phyloP scores from a whole-genome alignment of 37 sponge, comb jelly and placozoan genomes.

The Tethya wilhelma region DNA sequence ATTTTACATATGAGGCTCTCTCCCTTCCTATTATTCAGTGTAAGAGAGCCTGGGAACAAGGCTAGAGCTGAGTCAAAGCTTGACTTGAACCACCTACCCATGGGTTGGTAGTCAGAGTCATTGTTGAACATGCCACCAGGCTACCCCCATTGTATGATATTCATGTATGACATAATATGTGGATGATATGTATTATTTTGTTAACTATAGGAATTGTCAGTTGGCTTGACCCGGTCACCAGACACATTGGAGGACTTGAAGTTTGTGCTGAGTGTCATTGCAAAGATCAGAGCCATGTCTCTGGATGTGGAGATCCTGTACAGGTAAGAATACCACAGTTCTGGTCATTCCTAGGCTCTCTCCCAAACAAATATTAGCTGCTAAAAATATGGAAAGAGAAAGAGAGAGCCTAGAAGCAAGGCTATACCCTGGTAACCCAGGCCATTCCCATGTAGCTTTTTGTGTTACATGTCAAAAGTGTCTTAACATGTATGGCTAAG shows the following conservation, averaged over 20 bases:
- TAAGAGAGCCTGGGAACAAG: too few species aligned
- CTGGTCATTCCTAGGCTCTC: background rate
- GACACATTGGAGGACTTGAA: conserved; percentile 92
- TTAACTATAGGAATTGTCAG: conserved; percentile 55
- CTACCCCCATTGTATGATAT: background rate
- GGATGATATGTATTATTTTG: background rate
- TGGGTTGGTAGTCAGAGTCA: too few species aligned
- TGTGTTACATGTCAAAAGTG: background rate
- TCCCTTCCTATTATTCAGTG: too few species aligned
- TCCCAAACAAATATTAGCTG: too few species aligned
- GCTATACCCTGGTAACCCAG: too few species aligned
- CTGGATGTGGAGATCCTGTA: conserved; percentile 90
- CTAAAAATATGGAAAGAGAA: too few species aligned
- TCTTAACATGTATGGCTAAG: background rate
- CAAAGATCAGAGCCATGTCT: conserved; percentile 87
- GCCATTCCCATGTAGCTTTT: background rate
- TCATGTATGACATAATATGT: background rate
- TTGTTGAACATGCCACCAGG: too few species aligned
- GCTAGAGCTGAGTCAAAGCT: too few species aligned
- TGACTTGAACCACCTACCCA: too few species aligned
- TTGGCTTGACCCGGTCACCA: conserved; percentile 76
- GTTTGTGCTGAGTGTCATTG: conserved; percentile 95
- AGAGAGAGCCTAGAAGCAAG: too few species aligned
- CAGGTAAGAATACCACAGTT: conserved; percentile 24
- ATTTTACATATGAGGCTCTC: too few species aligned